phyloP scores from a whole-genome alignment of 2,888 invertebrate genomes.

The Melinaea marsaeus region DNA sequence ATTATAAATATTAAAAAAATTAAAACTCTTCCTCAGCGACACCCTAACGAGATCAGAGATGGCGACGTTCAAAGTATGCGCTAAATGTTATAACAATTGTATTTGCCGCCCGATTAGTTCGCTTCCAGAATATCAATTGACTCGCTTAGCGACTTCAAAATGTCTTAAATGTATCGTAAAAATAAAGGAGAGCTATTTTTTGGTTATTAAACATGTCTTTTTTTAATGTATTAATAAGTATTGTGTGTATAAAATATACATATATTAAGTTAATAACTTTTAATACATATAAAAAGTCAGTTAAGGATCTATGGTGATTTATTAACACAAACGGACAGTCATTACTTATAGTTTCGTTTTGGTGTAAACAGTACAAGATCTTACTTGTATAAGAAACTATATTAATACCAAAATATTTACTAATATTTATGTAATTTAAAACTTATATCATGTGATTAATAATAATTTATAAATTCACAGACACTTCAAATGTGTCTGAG shows the following conservation, averaged over 20 bases:
- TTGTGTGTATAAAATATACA: no score
- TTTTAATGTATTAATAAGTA: no score
- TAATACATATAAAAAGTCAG: no score
- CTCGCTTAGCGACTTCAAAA: conserved; percentile 28
- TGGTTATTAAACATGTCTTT: background rate
- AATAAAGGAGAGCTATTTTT: background rate
- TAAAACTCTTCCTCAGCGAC: background rate
- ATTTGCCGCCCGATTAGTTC: conserved; percentile 66
- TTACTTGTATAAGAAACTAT: background rate
- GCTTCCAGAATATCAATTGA: conserved; percentile 60
- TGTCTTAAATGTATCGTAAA: background rate
- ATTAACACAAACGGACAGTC: no score
- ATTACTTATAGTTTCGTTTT: no score
- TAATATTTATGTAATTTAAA: no score
- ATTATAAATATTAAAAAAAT: background rate
- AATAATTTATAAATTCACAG: background rate
- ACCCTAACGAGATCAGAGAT: conserved; percentile 21
- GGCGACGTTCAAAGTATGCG: conserved; percentile 22
- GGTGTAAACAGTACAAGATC: background rate
- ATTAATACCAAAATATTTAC: background rate
- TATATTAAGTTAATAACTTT: no score
- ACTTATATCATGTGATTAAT: background rate
- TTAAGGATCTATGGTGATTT: no score
- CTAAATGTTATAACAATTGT: conserved; percentile 70
- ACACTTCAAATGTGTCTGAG: conserved; percentile 1